Conservation (phyloP, 2,888 invertebrate genomes). For the Orchesellides sinensis region DNA sequence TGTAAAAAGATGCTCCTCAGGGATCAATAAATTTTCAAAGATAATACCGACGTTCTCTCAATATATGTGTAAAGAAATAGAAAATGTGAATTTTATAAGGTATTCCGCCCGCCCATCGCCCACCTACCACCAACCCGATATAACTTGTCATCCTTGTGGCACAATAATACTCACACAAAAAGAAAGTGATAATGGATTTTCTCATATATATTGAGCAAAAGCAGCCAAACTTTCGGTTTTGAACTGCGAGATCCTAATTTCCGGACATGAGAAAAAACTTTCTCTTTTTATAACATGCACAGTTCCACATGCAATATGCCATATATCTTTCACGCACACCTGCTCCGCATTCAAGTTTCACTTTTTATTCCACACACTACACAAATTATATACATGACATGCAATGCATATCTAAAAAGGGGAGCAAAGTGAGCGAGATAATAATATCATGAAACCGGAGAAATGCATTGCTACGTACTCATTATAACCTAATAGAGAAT, state of each 20-base stretch:
- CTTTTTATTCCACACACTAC: constrained; percentile 46
- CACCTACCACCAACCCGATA: too few species aligned
- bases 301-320: constrained; percentile 64
- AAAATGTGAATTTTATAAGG: constrained; percentile 40
- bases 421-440: too few species aligned
- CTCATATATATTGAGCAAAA: constrained; percentile 47
- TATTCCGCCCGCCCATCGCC: constrained; percentile 26
- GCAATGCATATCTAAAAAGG: too few species aligned
- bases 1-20: constrained; percentile 46
- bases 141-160: too few species aligned
- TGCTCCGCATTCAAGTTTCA: constrained; percentile 65
- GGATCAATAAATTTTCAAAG: constrained; percentile 65
- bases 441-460: constrained; percentile 57
- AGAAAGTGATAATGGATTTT: constrained; percentile 64
- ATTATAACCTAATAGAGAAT: constrained; percentile 57
- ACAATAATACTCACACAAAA: constrained; percentile 47
- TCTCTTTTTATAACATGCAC: constrained; percentile 59
- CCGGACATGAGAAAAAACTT: constrained; percentile 52
- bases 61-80: constrained; percentile 35
- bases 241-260: constrained; percentile 60
- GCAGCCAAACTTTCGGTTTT: constrained; percentile 53
- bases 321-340: constrained; percentile 67
- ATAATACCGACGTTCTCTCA: constrained; percentile 42
- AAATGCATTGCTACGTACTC: constrained; percentile 52
- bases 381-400: too few species aligned